Evolutionary conservation across 2,797 vertebrate species (phyloP).

Genomic region (Botia almorhae): DNA sequence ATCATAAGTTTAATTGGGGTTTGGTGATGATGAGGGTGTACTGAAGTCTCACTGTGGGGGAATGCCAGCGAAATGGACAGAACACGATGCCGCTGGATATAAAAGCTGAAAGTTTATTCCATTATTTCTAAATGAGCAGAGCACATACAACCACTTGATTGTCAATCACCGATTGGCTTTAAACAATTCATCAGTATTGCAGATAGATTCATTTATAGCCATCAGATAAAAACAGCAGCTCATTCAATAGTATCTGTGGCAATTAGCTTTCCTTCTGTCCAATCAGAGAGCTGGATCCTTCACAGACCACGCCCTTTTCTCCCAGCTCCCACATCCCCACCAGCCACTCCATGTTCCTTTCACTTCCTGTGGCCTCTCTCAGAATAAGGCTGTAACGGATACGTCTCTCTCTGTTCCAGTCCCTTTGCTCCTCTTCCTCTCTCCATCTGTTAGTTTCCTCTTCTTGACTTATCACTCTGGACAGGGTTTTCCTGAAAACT

Average conservation of each 20-base stretch:
- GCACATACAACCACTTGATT: no score
- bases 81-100: no score
- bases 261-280: not conserved
- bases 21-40: no score
- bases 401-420: not conserved
- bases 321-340: slow-evolving; percentile 53
- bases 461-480: slow-evolving; percentile 51
- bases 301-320: slow-evolving; percentile 12
- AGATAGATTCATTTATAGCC: not conserved
- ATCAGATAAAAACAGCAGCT: not conserved
- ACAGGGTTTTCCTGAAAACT: slow-evolving; percentile 58
- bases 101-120: no score
- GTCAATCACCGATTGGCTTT: not conserved
- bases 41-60: no score
- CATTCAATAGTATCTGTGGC: not conserved
- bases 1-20: no score
- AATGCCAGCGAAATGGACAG: no score
- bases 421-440: slow-evolving; percentile 44
- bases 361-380: slow-evolving; percentile 45
- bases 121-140: no score
- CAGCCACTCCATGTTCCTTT: slow-evolving; percentile 43
- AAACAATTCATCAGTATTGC: not conserved
- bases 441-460: slow-evolving; percentile 51
- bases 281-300: slow-evolving; percentile 19
- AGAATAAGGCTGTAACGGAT: slow-evolving; percentile 61